phyloP scores from a whole-genome alignment of 2,113 vertebrate genomes.

The Cottus gobio region DNA sequence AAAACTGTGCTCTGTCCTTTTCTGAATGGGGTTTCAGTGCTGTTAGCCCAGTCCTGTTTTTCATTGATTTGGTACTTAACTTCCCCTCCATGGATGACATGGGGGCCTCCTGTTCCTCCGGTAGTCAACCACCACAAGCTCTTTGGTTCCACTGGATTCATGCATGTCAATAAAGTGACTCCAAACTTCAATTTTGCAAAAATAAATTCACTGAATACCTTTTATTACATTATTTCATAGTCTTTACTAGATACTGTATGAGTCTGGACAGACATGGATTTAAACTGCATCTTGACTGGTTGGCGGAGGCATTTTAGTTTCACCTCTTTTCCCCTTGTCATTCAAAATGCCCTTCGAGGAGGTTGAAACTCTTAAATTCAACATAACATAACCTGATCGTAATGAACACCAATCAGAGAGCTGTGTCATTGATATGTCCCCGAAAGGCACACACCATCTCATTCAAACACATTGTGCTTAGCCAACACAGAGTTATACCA shows the following conservation, averaged over 20 bases:
- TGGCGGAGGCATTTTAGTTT: neutral
- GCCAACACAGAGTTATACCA: conserved; percentile 1
- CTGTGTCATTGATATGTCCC: conserved; percentile 17
- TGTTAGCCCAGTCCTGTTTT: no score
- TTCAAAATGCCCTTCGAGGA: neutral
- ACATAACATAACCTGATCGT: neutral
- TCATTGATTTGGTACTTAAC: no score
- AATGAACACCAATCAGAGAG: conserved; percentile 10
- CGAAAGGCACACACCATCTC: neutral
- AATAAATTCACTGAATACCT: neutral
- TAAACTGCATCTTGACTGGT: neutral
- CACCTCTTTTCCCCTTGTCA: no score
- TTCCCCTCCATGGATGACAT: neutral
- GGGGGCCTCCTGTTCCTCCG: neutral
- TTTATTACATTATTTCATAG: neutral
- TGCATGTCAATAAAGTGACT: neutral
- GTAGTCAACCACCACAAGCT: neutral
- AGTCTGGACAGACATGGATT: neutral
- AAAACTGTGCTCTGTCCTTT: no score
- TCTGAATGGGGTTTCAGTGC: no score
- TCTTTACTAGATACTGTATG: neutral
- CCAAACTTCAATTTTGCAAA: neutral
- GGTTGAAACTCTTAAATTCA: neutral
- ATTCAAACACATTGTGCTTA: neutral
- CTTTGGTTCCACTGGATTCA: no score